phyloP scores from a whole-genome alignment of 2,113 vertebrate species.

The Vulpes ferrilata region DNA sequence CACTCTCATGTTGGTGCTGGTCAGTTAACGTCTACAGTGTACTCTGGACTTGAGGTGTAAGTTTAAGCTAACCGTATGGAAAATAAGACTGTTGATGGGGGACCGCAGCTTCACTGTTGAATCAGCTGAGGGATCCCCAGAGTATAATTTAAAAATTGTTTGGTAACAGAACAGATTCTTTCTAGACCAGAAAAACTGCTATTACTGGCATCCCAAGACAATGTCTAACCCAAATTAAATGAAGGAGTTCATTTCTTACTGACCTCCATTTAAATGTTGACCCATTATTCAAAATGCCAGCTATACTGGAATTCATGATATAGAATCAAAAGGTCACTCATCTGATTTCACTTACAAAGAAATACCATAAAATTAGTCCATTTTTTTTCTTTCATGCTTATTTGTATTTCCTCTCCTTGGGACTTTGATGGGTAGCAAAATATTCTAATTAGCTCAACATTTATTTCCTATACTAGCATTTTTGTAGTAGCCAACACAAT shows the following conservation, averaged over 20 bases:
- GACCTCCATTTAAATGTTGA: slow-evolving; percentile 77
- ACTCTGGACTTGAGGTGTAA: neutral
- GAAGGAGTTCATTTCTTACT: slow-evolving; percentile 69
- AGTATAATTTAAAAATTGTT: slow-evolving; percentile 71
- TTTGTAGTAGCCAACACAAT: slow-evolving; percentile 38
- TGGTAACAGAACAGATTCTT: slow-evolving; percentile 67
- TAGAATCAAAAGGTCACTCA: slow-evolving; percentile 28
- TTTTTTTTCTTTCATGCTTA: neutral
- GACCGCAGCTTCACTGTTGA: slow-evolving; percentile 14
- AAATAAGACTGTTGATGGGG: neutral
- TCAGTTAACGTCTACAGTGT: neutral
- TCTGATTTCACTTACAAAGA: slow-evolving; percentile 56
- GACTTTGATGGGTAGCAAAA: slow-evolving; percentile 7
- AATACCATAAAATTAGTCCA: neutral
- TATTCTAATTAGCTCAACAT: slow-evolving; percentile 22
- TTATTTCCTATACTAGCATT: neutral
- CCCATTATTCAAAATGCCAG: slow-evolving; percentile 70
- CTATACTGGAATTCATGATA: slow-evolving; percentile 41
- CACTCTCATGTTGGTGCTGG: neutral
- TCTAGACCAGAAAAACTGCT: slow-evolving; percentile 69
- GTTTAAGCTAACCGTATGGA: slow-evolving; percentile 25
- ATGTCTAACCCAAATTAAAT: slow-evolving; percentile 80
- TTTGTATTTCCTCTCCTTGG: neutral
- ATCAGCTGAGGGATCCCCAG: slow-evolving; percentile 57
- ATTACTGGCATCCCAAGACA: slow-evolving; percentile 77